phyloP scores from a whole-genome alignment of 2,113 vertebrate genomes.

The Nothoprocta pentlandii region DNA sequence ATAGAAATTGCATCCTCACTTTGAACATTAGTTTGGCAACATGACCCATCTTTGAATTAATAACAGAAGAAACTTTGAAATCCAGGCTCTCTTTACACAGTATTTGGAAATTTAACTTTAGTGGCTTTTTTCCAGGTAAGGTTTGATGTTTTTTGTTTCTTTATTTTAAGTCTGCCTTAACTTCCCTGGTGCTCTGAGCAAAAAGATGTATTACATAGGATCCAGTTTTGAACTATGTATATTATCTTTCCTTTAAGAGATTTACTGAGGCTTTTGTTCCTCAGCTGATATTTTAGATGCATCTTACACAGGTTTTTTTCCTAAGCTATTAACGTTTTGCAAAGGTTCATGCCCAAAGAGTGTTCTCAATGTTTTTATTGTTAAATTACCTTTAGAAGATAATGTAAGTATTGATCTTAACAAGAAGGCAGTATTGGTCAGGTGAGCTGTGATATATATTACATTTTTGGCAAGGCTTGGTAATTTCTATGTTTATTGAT shows the following conservation, averaged over 20 bases:
- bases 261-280: background rate
- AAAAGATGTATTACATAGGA: background rate
- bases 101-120: background rate
- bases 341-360: background rate
- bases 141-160: no score
- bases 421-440: background rate
- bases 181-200: background rate
- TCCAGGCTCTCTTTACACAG: background rate
- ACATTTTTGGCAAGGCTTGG: conserved; percentile 43
- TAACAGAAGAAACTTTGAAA: background rate
- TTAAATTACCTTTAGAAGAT: conserved; percentile 27
- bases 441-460: background rate
- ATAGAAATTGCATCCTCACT: background rate
- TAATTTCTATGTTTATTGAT: conserved; percentile 54
- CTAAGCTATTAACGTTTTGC: background rate
- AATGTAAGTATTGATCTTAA: background rate
- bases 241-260: background rate
- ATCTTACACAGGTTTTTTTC: background rate
- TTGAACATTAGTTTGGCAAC: background rate
- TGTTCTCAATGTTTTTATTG: background rate
- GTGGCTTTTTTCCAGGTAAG: background rate
- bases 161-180: background rate
- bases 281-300: background rate
- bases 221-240: background rate
- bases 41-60: background rate